These are phyloP conservation scores for Hormaphis cornu DNA, from an alignment of 1,140 invertebrate species.

Conservation along the genomic window DNA sequence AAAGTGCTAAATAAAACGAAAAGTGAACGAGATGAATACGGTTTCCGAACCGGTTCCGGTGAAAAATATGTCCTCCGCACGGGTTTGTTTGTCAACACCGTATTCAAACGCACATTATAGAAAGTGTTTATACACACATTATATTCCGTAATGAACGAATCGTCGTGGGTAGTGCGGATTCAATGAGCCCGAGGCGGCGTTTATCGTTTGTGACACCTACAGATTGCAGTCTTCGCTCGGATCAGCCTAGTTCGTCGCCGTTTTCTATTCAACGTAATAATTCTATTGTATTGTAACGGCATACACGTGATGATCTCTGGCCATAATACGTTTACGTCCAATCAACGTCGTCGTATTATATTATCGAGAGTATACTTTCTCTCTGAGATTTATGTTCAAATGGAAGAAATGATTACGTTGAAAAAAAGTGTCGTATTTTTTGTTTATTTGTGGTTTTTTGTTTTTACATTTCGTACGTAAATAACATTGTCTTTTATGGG, in stretches of 20 bases:
- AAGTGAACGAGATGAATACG: no score
- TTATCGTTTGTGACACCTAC: not conserved
- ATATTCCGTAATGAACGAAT: conserved; percentile 8
- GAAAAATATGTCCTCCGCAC: not conserved
- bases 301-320: not conserved
- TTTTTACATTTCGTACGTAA: no score
- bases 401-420: no score
- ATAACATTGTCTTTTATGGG: no score
- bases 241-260: not conserved
- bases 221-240: not conserved
- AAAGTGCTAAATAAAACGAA: no score
- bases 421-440: no score
- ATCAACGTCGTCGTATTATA: no score
- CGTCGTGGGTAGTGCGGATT: conserved; percentile 2
- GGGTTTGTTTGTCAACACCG: not conserved
- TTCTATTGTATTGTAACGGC: not conserved
- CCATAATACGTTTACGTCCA: no score
- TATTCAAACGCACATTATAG: not conserved
- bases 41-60: not conserved
- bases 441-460: no score
- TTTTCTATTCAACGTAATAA: not conserved
- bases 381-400: no score
- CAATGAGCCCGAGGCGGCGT: not conserved
- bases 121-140: conserved; percentile 1
- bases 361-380: no score